Percentiles rank a stretch among this genome's conserved stretches.
Evolutionary conservation across 2,113 vertebrate genomes (phyloP).

Genomic region (Athene noctua): DNA sequence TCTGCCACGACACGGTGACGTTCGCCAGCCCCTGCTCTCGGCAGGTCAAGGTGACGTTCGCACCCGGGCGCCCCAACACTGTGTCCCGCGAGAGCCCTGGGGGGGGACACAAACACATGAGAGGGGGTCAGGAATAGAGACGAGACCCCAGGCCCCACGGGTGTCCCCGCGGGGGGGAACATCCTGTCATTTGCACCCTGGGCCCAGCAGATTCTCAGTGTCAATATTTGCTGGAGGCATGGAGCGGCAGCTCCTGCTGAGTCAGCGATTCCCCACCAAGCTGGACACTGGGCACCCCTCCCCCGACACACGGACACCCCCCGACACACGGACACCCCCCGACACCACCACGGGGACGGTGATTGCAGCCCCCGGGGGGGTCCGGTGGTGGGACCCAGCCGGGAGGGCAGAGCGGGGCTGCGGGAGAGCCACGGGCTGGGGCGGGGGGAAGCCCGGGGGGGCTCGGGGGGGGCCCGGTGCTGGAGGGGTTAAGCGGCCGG

Average conservation of each 20-base stretch:
- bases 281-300: neutral
- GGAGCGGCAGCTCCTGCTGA: neutral
- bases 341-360: no score
- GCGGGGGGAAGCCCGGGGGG: neutral
- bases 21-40: neutral
- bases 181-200: no score
- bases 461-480: neutral
- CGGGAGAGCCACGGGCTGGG: no score
- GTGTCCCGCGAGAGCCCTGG: neutral
- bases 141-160: accelerated
- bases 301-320: neutral
- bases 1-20: constrained; percentile 12
- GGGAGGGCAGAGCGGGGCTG: neutral
- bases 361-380: neutral
- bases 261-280: neutral
- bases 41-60: constrained; percentile 52
- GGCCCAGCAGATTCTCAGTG: neutral
- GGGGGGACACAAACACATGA: neutral
- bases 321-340: no score
- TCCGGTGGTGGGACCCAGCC: neutral
- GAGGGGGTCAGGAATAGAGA: neutral
- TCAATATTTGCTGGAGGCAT: neutral
- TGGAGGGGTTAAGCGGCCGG: neutral
- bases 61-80: neutral
- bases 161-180: no score